Base-by-base conservation (phyloP, 2,888 invertebrate species). In the Aethes cnicana region DNA sequence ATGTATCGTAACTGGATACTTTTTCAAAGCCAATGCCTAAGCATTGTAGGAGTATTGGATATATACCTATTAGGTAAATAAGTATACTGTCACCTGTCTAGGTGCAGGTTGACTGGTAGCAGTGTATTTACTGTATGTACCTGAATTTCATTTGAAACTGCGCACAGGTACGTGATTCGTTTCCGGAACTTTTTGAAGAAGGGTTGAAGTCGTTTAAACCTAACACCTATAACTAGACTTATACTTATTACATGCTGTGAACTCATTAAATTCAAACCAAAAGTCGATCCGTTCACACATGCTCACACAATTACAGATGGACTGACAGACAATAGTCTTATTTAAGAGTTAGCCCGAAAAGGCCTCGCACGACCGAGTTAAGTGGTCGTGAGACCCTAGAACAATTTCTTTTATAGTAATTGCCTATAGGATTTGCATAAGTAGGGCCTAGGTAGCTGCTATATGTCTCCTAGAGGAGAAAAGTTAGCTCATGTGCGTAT, bases 331-430 rank as follows among this genome's bases (percentile, higher is more conserved):
- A 78, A 77, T 77, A 72, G 69, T 63, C 69, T 66, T 66, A 69
- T 70, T 68, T 69, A 70, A 70, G 66, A 61, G 64, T 61, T 59
- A 55, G 67, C 78, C 82, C 69, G 66, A 79, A 81, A 82, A 81
- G 82, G 82, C 69, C 66, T 71, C 64, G 77, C 82, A 82, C 82
- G 82, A 76, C 59, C 59, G 26, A 56, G 55, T 57, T 59, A 54
- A 58, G 56, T 52, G 62, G 55, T 54, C 47, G 53, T 53, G 67
- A 61, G 56, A 54, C 50, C 54, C 55, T 58, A 63, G 67, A 65
- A 80, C 81, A 72, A 81, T 81, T 81, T 81, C 78, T 80, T 81
- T 75, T 69, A 68, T 77, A 74, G 81, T 83, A 84, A 84, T 84
- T 84, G 84, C 81, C 76, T 64, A 70, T 68, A 66, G 64, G 63